Evolutionary conservation across 2,797 vertebrate species (phyloP).

Genomic region (Gadopsis bispinosus): DNA sequence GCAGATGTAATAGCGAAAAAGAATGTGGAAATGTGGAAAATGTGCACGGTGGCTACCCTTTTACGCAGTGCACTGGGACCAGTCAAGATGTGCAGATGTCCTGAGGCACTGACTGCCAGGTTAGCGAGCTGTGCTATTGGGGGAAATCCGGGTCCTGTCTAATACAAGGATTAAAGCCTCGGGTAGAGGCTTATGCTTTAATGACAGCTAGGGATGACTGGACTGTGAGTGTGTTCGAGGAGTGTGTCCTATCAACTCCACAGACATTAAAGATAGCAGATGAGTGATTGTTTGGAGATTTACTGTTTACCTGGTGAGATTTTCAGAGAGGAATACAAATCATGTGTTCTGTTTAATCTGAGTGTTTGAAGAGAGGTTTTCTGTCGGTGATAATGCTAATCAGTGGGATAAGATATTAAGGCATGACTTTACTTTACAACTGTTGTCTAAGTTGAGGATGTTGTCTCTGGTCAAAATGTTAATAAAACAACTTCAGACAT

Average conservation of each 20-base stretch:
- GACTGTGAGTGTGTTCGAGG: constrained; percentile 54
- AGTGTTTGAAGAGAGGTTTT: neutral
- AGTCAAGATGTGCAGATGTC: constrained; percentile 73
- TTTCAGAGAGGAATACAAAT: constrained; percentile 25
- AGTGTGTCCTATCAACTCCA: constrained; percentile 55
- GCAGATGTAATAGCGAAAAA: constrained; percentile 46
- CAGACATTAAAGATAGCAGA: constrained; percentile 60
- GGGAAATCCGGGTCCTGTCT: constrained; percentile 62
- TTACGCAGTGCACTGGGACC: constrained; percentile 41
- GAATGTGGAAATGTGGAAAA: constrained; percentile 23
- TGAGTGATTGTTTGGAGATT: constrained; percentile 50
- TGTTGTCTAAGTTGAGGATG: neutral
- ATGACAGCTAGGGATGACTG: constrained; percentile 70
- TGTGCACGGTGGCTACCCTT: constrained; percentile 38
- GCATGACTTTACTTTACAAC: neutral
- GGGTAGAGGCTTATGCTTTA: constrained; percentile 71
- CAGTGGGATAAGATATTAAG: neutral
- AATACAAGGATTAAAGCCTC: constrained; percentile 78
- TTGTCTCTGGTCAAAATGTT: neutral
- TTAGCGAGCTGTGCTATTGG: constrained; percentile 76
- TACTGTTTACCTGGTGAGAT: constrained; percentile 22
- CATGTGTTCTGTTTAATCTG: neutral
- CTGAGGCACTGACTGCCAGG: constrained; percentile 65
- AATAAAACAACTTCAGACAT: neutral
- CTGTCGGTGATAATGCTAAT: constrained; percentile 20